Evolutionary conservation across 2,797 vertebrate species (phyloP).

Genomic region (Enteromius unitaeniatus): DNA sequence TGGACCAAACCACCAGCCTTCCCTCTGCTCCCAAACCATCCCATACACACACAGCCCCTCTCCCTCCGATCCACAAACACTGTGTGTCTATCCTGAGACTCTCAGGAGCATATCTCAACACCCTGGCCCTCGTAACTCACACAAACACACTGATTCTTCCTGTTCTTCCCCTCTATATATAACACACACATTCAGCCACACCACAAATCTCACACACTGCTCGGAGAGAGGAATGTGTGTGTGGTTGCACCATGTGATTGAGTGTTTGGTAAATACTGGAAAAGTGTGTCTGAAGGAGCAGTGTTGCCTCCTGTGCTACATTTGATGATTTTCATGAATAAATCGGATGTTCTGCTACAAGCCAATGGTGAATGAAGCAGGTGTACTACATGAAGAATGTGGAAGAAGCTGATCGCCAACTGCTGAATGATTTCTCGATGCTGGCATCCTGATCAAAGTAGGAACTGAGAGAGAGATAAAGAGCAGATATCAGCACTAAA

Average conservation of each 20-base stretch:
- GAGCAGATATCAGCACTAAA: neutral
- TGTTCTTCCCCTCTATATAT: slow-evolving; percentile 25
- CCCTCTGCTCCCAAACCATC: slow-evolving; percentile 66
- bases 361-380: slow-evolving; percentile 27
- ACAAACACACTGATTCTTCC: slow-evolving; percentile 38
- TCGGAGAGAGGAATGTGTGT: slow-evolving; percentile 13
- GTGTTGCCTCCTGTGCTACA: slow-evolving; percentile 9
- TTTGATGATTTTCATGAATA: slow-evolving; percentile 1
- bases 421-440: neutral
- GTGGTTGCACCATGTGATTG: slow-evolving; percentile 37
- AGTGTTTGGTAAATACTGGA: slow-evolving; percentile 46
- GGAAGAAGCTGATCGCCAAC: slow-evolving; percentile 3
- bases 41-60: slow-evolving; percentile 67
- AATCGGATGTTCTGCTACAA: neutral
- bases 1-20: slow-evolving; percentile 76
- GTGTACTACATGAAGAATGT: slow-evolving; percentile 9
- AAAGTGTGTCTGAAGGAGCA: slow-evolving; percentile 2
- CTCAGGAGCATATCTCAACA: slow-evolving; percentile 66
- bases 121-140: slow-evolving; percentile 16
- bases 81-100: slow-evolving; percentile 78
- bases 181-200: slow-evolving; percentile 59
- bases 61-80: slow-evolving; percentile 78
- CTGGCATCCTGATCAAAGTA: neutral
- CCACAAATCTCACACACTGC: slow-evolving; percentile 49
- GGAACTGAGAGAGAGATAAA: neutral